These are phyloP conservation scores for Scrobipalpa atriplicella DNA, from an alignment of 2,888 invertebrate species.

Conservation along the genomic window DNA sequence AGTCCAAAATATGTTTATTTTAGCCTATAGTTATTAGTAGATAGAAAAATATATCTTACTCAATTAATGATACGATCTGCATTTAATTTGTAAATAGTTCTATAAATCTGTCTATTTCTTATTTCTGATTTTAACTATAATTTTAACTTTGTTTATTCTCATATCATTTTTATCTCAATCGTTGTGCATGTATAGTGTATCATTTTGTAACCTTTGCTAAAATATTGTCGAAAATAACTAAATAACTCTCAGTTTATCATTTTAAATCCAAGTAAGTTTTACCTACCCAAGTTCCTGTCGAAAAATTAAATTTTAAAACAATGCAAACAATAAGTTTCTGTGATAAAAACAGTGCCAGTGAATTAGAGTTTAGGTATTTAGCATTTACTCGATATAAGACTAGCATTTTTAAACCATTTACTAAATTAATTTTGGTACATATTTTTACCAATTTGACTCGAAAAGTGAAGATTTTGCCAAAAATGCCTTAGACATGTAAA, in stretches of 20 bases:
- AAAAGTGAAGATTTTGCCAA: constrained; percentile 22
- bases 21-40: background rate
- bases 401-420: constrained; percentile 23
- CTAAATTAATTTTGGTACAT: constrained; percentile 16
- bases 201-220: background rate
- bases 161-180: constrained; percentile 16
- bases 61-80: background rate
- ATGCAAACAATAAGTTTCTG: constrained; percentile 45
- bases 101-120: constrained; percentile 2
- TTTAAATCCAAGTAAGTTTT: no score
- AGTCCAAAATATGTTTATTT: constrained; percentile 3
- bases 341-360: constrained; percentile 69
- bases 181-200: constrained; percentile 26
- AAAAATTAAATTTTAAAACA: background rate
- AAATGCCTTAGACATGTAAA: background rate
- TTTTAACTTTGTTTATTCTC: constrained; percentile 20
- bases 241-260: no score
- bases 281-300: background rate
- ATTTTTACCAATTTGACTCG: constrained; percentile 13
- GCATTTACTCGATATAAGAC: constrained; percentile 37
- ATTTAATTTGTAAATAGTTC: constrained; percentile 19
- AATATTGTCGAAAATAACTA: background rate
- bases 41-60: background rate
- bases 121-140: background rate
- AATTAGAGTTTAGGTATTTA: constrained; percentile 41